Conservation (phyloP, 2,888 invertebrate genomes). For the Callyntrura sp. region DNA sequence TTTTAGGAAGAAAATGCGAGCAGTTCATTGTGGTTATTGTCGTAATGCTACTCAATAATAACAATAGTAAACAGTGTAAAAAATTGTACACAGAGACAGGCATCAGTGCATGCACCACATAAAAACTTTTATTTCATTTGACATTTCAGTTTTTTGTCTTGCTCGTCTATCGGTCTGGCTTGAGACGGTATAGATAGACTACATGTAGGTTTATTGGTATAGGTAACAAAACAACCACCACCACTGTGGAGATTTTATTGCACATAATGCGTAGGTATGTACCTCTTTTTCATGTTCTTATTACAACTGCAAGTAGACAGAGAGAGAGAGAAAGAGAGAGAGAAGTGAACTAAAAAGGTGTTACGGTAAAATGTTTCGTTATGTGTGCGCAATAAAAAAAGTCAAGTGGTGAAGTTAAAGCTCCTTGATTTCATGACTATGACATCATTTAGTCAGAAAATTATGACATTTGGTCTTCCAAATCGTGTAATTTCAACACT, state of each 20-base stretch:
- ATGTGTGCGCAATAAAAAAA: conserved; percentile 62
- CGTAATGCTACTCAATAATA: conserved; percentile 60
- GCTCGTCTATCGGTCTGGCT: conserved; percentile 2
- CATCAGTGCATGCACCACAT: conserved; percentile 34
- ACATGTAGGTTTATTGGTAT: background rate
- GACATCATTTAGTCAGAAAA: conserved; percentile 83
- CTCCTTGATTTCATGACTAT: conserved; percentile 82
- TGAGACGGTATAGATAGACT: background rate
- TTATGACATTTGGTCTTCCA: conserved; percentile 83
- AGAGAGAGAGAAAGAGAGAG: background rate
- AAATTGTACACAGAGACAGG: conserved; percentile 4
- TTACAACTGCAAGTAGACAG: no score
- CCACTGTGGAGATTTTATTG: background rate
- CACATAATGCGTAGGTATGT: background rate
- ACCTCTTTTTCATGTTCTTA: no score
- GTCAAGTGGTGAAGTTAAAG: conserved; percentile 72
- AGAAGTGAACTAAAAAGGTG: conserved; percentile 43
- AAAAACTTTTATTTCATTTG: conserved; percentile 63
- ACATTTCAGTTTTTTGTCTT: conserved; percentile 44
- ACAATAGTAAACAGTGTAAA: conserved; percentile 64
- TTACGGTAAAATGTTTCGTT: conserved; percentile 60
- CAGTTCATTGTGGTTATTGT: conserved; percentile 68
- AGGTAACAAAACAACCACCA: background rate
- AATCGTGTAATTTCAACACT: conserved; percentile 78
- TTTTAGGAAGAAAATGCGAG: conserved; percentile 63